Conservation (phyloP, 2,888 invertebrate genomes). For the Hofmannophila pseudospretella region DNA sequence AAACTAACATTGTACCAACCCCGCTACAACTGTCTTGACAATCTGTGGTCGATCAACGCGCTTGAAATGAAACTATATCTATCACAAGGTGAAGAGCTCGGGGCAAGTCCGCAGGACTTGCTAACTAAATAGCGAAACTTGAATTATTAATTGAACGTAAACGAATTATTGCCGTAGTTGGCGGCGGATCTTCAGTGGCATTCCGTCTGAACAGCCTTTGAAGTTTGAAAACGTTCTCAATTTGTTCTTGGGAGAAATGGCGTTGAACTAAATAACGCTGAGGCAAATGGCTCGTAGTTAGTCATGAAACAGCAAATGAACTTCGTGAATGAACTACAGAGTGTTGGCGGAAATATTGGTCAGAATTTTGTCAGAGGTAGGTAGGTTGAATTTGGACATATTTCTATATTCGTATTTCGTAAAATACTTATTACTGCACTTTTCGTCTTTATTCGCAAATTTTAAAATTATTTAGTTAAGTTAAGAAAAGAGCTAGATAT, state of each 20-base stretch:
- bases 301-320: too few relatives aligned
- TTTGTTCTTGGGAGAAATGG: neutral
- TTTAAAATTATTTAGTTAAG: too few relatives aligned
- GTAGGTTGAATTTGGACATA: too few relatives aligned
- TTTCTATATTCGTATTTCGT: too few relatives aligned
- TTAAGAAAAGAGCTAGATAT: too few relatives aligned
- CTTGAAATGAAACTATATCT: neutral
- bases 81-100: neutral
- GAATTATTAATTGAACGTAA: constrained; percentile 4
- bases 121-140: constrained; percentile 3
- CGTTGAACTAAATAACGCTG: neutral
- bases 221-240: constrained; percentile 1
- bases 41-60: neutral
- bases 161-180: constrained; percentile 2
- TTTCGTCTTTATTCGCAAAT: too few relatives aligned
- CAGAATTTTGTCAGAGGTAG: too few relatives aligned
- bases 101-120: neutral
- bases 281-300: neutral
- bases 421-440: too few relatives aligned
- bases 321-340: too few relatives aligned
- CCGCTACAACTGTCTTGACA: too few relatives aligned
- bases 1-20: neutral
- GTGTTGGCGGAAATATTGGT: too few relatives aligned
- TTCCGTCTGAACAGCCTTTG: neutral
- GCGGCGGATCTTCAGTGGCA: neutral